Evolutionary conservation across 2,797 vertebrate genomes (phyloP), one percentile per base, ranked within the genome.

Genomic region (Platyrinchus mystaceus): DNA sequence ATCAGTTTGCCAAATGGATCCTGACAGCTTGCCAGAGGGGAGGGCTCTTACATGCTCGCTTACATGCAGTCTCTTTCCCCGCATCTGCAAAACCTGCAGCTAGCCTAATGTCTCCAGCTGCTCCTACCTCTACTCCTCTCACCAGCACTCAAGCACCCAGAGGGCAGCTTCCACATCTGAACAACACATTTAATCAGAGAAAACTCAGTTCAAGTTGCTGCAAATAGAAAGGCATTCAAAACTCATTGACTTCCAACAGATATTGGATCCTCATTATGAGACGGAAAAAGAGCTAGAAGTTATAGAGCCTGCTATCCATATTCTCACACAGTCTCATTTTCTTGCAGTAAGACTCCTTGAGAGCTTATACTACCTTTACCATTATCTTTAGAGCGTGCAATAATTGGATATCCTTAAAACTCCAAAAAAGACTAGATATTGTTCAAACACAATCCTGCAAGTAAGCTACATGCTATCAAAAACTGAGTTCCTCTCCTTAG

Each of bases 21-120:
- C 79, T 67, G 89, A 92, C 94, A 83, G 56, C 34, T 85, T 50
- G 60, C 84, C 79, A 67, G 71, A 46, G 56, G 64, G 68, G 46
- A 87, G 71, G 71, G 41, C 2, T 8, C 68, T 37, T 21, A 62
- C 84, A 62, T 8, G 36, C 92, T 88, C 34, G 0, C 47, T 68
- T 68, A 63, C 52, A 74, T 7, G 19, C 34, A 22, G 9, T 22
- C 49, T 53, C 68, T 55, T 46, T 32, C 55, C 53, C 62, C 0
- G 0, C 56, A 80, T 77, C 93, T 89, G 49, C 82, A 84, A 44
- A 85, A 92, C 37, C 75, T 64, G 37, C 64, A 77, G 78, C 70
- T 4, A 68, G 41, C 56, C 76, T 77, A n/a, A 27, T 14, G n/a
- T 68, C 79, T 85, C 75, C 89, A 78, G 93, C 84, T 87, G 71